Base-by-base conservation (phyloP, 2,113 vertebrate species). In the human (Homo sapiens) region DNA sequence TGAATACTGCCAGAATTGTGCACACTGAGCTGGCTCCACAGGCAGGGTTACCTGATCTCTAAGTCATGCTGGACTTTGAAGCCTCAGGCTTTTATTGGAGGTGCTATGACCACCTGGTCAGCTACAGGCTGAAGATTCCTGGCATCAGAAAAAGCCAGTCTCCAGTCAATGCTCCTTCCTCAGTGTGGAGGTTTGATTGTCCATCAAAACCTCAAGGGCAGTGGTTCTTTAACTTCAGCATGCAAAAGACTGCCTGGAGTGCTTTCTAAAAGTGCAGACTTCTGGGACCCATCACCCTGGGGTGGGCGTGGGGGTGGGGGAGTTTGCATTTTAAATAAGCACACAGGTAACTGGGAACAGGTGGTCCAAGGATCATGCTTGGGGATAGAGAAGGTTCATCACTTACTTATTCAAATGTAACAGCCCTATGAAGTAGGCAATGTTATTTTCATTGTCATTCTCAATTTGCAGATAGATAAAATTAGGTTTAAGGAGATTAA, bases 111-210 rank as follows among this genome's bases (percentile, higher is more conserved):
- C 52, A 66, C 80, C 59, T 73, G 82, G 66, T 23, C 40, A 43
- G 48, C 3, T 1, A 48, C 30, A 64, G 75, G 30, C 40, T 32
- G 11, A 82, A 50, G 73, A 68, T 59, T 89, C 7, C 48, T 92
- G 95, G 61, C 68, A 35, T 96, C 76, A 87, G 73, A 83, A 32
- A 83, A 93, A 93, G 59, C 40, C 52, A 72, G 25, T 23, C 64
- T 96, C 57, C 12, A 27, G n/a, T 32, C 20, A 35, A 20, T 5
- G n/a, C 73, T 81, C 27, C 75, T 79, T 55, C 22, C 17, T 83
- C 20, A 12, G n/a, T 66, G 32, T 30, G 43, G 92, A 91, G 17
- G 35, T 57, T 85, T 64, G 70, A 79, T 30, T 14, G n/a, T 52
- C 61, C 66, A 55, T 89, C 50, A 70, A 82, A 81, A 85, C 43